Conservation (phyloP, 2,888 invertebrate genomes). For the Ellobium chinense region DNA sequence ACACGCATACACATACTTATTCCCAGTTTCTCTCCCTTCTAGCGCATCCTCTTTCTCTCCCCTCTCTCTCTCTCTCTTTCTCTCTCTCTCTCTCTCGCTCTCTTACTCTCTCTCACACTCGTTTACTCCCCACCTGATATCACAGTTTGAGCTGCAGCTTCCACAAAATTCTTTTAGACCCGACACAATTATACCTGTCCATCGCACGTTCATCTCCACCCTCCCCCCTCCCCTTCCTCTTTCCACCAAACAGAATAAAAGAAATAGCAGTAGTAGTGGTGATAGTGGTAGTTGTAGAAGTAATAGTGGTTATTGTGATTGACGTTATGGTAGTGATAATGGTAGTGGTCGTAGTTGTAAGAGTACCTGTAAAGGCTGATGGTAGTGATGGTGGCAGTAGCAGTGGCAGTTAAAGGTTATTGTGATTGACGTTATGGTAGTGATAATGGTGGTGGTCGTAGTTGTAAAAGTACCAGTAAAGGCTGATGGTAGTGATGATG, state of each 20-base stretch:
- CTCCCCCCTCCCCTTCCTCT: too few relatives aligned
- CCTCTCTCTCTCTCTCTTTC: background rate
- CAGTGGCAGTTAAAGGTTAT: background rate
- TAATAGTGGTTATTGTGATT: slow-evolving; percentile 9
- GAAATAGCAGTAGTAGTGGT: background rate
- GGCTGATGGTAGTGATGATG: background rate
- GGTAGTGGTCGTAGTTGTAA: background rate
- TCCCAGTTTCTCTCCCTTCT: background rate
- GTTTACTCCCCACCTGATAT: too few relatives aligned
- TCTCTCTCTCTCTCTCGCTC: background rate
- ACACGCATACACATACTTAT: too few relatives aligned
- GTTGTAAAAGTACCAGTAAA: background rate
- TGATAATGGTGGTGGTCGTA: background rate
- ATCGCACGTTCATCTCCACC: too few relatives aligned
- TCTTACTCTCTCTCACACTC: background rate
- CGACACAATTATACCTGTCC: too few relatives aligned
- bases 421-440: background rate
- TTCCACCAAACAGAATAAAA: too few relatives aligned
- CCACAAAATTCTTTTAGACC: too few relatives aligned
- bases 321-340: background rate
- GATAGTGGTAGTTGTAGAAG: slow-evolving; percentile 5
- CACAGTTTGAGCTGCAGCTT: too few relatives aligned
- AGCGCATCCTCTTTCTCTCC: background rate
- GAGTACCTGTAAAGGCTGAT: background rate
- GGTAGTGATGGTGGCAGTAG: background rate